Conservation (phyloP, 2,888 invertebrate genomes). For the Diarsia rubi region DNA sequence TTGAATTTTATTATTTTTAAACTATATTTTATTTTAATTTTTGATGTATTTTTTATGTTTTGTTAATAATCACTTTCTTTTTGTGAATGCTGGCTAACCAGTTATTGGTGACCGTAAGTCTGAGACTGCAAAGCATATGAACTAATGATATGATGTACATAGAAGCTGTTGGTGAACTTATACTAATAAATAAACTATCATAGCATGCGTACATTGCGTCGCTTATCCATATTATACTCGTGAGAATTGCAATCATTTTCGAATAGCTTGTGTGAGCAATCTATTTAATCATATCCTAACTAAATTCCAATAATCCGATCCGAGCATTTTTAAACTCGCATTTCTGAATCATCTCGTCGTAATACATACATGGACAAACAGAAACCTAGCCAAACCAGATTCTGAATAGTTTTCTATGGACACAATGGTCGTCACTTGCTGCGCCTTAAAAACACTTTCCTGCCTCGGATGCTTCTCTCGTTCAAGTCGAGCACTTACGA, state of each 20-base stretch:
- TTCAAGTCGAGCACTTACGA: constrained; percentile 29
- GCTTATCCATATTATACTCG: neutral
- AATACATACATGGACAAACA: neutral
- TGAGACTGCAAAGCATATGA: too few relatives aligned
- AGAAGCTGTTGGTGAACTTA: too few relatives aligned
- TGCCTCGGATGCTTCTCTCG: constrained; percentile 1
- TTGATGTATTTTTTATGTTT: too few relatives aligned
- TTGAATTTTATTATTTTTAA: too few relatives aligned
- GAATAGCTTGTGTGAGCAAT: neutral
- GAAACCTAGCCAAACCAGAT: neutral
- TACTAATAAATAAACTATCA: too few relatives aligned
- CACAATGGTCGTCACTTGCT: neutral
- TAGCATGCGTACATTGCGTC: neutral
- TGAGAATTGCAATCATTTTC: neutral
- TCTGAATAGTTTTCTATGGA: neutral
- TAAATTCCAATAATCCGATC: too few relatives aligned
- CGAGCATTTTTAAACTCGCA: neutral
- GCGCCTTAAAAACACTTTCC: constrained; percentile 1
- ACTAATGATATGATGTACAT: too few relatives aligned
- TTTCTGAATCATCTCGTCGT: neutral
- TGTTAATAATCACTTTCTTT: too few relatives aligned
- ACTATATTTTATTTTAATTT: too few relatives aligned
- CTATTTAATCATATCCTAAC: neutral
- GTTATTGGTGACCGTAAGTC: too few relatives aligned
- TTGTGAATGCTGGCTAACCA: too few relatives aligned